A percentile compares a stretch with the other conserved stretches of the same genome.
phyloP scores from a whole-genome alignment of 1,140 invertebrate genomes.

The Saccostrea echinata region DNA sequence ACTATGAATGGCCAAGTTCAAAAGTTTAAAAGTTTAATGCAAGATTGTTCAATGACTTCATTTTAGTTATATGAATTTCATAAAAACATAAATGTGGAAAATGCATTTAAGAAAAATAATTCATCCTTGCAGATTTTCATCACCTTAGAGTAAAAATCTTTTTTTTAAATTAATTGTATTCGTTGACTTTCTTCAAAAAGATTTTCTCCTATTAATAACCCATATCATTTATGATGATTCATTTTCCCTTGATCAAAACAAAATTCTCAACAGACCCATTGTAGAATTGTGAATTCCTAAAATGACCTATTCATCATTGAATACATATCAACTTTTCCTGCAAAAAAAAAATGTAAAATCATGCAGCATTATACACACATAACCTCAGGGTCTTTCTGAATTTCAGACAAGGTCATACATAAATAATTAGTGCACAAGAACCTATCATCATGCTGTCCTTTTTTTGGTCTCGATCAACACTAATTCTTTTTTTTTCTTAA shows the following conservation, averaged over 20 bases:
- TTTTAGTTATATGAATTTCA: constrained; percentile 23
- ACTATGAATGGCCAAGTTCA: constrained; percentile 8
- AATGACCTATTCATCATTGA: neutral
- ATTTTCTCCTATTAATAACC: neutral
- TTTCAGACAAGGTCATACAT: constrained; percentile 10
- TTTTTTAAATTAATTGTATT: neutral
- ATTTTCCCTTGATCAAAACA: neutral
- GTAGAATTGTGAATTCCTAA: neutral
- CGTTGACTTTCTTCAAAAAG: neutral
- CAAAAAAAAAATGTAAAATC: neutral
- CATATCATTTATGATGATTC: neutral
- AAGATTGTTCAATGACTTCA: constrained; percentile 29
- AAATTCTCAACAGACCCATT: neutral
- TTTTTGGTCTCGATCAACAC: no score
- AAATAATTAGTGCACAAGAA: neutral
- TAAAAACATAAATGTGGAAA: neutral
- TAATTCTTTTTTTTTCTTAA: no score
- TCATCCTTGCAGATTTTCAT: neutral
- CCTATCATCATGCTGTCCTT: neutral
- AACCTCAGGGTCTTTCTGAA: neutral
- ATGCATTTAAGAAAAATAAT: constrained; percentile 32
- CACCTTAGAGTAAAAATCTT: neutral
- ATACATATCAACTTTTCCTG: neutral
- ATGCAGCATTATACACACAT: constrained; percentile 2
- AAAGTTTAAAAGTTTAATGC: constrained; percentile 38